phyloP scores from a whole-genome alignment of 2,888 invertebrate genomes.

The Muscina levida region DNA sequence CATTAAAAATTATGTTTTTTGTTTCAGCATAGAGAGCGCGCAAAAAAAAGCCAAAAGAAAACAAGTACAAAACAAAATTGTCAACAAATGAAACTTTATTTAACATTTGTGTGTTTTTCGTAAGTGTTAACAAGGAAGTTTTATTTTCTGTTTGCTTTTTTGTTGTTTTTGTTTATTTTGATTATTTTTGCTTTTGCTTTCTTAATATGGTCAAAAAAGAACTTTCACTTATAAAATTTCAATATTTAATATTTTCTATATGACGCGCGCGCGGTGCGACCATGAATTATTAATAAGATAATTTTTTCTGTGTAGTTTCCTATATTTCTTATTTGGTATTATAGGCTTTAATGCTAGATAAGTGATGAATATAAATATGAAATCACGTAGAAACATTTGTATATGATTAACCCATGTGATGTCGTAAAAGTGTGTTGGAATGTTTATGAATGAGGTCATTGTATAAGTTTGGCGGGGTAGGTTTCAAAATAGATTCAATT shows the following conservation, averaged over 20 bases:
- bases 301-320: no score
- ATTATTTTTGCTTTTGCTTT: no score
- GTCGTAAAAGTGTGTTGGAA: no score
- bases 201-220: constrained; percentile 36
- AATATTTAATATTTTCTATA: constrained; percentile 20
- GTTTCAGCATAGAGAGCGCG: not conserved
- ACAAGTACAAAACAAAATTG: constrained; percentile 12
- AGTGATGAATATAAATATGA: not conserved
- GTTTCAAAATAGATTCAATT: no score
- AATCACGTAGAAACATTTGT: no score
- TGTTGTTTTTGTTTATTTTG: no score
- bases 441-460: no score
- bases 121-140: constrained; percentile 21
- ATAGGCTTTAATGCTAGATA: constrained; percentile 17
- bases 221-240: constrained; percentile 36
- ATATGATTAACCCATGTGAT: no score
- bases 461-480: no score
- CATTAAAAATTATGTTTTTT: constrained; percentile 19
- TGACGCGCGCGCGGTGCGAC: not conserved
- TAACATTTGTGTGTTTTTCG: not conserved
- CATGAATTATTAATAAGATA: constrained; percentile 1
- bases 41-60: no score
- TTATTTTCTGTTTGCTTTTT: not conserved
- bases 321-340: constrained; percentile 9
- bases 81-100: constrained; percentile 37